Evolutionary conservation across 1,140 invertebrate genomes (phyloP).

Genomic region (Drosophila elegans): DNA sequence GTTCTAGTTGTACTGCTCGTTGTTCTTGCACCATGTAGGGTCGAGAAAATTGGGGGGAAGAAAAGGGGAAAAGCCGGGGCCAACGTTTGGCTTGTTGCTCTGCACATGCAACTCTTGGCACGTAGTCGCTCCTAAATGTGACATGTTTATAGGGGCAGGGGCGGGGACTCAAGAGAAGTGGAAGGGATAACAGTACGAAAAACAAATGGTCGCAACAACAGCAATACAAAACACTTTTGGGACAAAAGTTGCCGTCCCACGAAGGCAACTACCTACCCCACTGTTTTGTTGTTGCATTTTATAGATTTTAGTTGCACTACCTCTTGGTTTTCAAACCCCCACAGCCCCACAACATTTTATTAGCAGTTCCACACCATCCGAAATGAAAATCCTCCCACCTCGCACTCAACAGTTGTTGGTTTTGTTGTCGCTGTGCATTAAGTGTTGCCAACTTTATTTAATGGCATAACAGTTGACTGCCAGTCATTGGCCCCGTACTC

Average conservation of each 20-base stretch:
- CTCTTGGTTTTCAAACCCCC: background rate
- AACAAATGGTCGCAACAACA: constrained; percentile 46
- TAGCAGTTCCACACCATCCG: constrained; percentile 44
- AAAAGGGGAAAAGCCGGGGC: background rate
- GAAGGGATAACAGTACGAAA: constrained; percentile 40
- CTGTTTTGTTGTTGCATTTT: constrained; percentile 49
- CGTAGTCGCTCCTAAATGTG: constrained; percentile 73
- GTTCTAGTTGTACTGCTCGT: constrained; percentile 17
- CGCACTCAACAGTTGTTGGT: constrained; percentile 68
- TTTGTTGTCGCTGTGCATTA: constrained; percentile 82
- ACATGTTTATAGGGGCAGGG: constrained; percentile 62
- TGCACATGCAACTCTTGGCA: constrained; percentile 77
- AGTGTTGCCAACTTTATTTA: constrained; percentile 85
- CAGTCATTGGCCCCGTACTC: constrained; percentile 49
- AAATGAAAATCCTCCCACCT: constrained; percentile 8
- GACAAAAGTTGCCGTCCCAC: constrained; percentile 20
- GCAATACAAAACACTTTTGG: constrained; percentile 51
- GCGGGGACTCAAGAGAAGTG: background rate
- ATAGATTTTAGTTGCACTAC: constrained; percentile 42
- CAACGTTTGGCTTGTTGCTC: constrained; percentile 68
- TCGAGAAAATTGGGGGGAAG: background rate
- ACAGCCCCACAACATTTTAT: constrained; percentile 23
- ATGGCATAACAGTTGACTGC: constrained; percentile 83
- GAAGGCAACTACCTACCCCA: background rate
- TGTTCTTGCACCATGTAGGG: constrained; percentile 8